Base-by-base conservation (phyloP, 1,140 invertebrate genomes). In the Cydia fagiglandana region DNA sequence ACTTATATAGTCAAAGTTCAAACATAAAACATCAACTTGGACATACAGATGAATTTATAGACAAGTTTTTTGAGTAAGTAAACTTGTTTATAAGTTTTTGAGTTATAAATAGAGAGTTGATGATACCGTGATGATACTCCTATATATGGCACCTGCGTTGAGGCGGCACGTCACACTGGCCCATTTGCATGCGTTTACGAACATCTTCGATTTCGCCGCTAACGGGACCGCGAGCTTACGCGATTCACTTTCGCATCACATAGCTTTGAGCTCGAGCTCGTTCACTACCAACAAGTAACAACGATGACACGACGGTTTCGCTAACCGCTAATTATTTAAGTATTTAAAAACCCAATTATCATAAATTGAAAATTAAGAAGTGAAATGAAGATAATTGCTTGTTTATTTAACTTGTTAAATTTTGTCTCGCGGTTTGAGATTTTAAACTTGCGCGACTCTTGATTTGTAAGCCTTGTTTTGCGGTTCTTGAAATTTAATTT, bases 191-290 rank as follows among this genome's bases (percentile, higher is more conserved):
- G 80, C 83, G 81, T 81, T 81, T 77, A 82, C 75, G 73, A 80
- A 82, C 38, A 70, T 81, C 80, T 85, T 80, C 79, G 85, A 87
- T 88, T 88, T 91, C 86, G 86, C 88, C 75, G 83, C 38, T 91
- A 90, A 89, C 89, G 88, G 89, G 87, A 86, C 81, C 80, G 61
- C 73, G 75, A 61, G 12, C 76, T 56, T 64, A 76, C 77, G 77
- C 77, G 79, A 87, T 87, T 90, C 86, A 90, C 87, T 90, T 91
- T 91, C 88, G 78, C 81, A 78, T 79, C n/a, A 45, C 30, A n/a
- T 15, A 70, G 66, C 66, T 38, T 70, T 70, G 30, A 17, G 30
- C 34, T 0, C 5, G 20, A 2, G 17, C 20, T 53, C n/a, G 50
- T 47, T 47, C 45, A 47, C 45, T 15, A 4, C 10, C 45, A 47